A percentile compares a stretch with the other conserved stretches of the same genome.
phyloP scores from a whole-genome alignment of 1,140 invertebrate species.

The Oppia nitens region DNA sequence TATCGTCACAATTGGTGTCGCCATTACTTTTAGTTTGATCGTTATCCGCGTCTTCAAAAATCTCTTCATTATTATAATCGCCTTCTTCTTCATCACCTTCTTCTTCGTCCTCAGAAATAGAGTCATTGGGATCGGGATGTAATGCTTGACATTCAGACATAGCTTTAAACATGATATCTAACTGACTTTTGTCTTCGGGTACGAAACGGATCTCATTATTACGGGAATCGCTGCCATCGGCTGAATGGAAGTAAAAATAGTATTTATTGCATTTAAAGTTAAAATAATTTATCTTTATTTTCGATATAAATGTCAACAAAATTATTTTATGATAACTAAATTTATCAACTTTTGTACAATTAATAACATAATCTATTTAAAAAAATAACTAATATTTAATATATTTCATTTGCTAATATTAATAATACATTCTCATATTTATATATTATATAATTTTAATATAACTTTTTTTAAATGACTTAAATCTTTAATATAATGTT shows the following conservation, averaged over 20 bases:
- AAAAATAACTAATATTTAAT: background rate
- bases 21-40: background rate
- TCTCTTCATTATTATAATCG: background rate
- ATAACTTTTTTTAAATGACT: background rate
- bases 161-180: constrained; percentile 11
- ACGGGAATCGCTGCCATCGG: background rate
- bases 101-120: constrained; percentile 22
- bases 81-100: constrained; percentile 19
- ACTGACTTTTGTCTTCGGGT: background rate
- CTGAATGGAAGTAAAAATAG: background rate
- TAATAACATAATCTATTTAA: background rate
- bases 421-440: background rate
- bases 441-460: background rate
- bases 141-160: constrained; percentile 13
- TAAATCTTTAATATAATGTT: no score
- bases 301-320: background rate
- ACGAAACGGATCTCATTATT: constrained; percentile 12
- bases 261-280: background rate
- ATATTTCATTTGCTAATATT: background rate
- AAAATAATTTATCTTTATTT: background rate
- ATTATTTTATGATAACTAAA: background rate
- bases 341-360: background rate
- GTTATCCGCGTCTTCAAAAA: background rate
- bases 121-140: constrained; percentile 14
- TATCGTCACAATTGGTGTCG: constrained; percentile 2